Base-by-base conservation (phyloP, 2,797 vertebrate genomes). In the Melanotaenia pygmaea region DNA sequence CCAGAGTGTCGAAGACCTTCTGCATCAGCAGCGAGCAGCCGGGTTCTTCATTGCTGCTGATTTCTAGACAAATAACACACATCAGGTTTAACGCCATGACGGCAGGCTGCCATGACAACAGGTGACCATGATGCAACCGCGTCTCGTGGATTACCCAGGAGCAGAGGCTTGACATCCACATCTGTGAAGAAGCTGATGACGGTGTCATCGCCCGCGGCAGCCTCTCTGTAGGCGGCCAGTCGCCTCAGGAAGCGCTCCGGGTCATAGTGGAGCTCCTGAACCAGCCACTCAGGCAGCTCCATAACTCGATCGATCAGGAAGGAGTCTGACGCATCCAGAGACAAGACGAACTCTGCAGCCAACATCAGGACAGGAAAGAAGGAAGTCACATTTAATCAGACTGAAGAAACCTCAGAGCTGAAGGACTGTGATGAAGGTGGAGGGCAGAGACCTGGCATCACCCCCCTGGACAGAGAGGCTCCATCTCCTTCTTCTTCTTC, bases 131-230 rank as follows among this genome's bases (percentile, higher is more conserved):
- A 16, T 16, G 22, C 6, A 13, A 22, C 0, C 20, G 11, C 22
- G 9, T 12, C 20, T 32, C 45, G 2, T 8, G 28, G 30, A 6
- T 74, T 96, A 99, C 98, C 96, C 5, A 98, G 93, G 70, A 89
- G 81, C 38, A 94, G 84, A 12, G 92, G 91, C 56, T 89, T 79
- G 90, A 97, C 85, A 83, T 96, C 95, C 51, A 94, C 86, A 75
- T 98, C 96, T 5, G 96, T 95, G 64, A 97, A 98, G 83, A 95
- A 98, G 90, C 94, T 96, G 56, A 95, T 80, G 50, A 96, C 94
- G 0, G 93, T 96, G 14, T 94, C 89, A 0, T 97, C 96, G 0
- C 95, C 94, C 0, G 79, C 69, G 30, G 94, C 95, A 59, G 72
- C 81, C 38, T 94, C 91, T 54, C 95, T 92, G 88, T 95, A 97